Base-by-base conservation (phyloP, 2,113 vertebrate species). In the Forbesichthys papilliferus region DNA sequence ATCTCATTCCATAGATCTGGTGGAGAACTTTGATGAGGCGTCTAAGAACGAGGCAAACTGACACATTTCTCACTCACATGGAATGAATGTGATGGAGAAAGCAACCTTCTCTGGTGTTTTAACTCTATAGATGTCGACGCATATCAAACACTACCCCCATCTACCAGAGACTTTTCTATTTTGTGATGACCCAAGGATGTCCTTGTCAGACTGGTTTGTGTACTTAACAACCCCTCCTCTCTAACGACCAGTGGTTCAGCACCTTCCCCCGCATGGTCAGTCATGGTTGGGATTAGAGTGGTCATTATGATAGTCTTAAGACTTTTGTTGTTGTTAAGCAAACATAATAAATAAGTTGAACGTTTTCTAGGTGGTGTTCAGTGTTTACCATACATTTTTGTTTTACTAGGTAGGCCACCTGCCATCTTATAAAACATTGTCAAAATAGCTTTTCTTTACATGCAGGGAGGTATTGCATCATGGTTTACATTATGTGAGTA, bases 11-110 rank as follows among this genome's bases (percentile, higher is more conserved):
- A 52, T 90, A 98, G 97, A 99, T 93, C 95, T 98, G 65, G 97
- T 98, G 93, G 96, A 98, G 94, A 99, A 99, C 90, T 98, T 99
- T 79, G 96, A 98, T 75, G 97, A 98, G 89, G 96, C 97, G n/a
- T 99, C 97, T 63, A 99, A 99, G 93, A 96, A 98, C 62, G 96
- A 99, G 91, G 96, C 96, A 63, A 96, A 97, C 92, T 98, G 93
- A 95, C 36, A 9, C 36, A 51, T 42, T 20, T 62, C 10, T 16
- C 47, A 48, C 1, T n/a, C 66, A 68, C 63, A 34, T 52, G 34
- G 71, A 78, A 73, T 78, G 77, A 72, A 89, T 79, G 81, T 80
- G 65, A n/a, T 56, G 73, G 75, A 87, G 77, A 59, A 61, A 68
- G 56, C 75, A 64, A 74, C 59, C 70, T 64, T 90, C 92, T 93